Conservation (phyloP, 64 coral and sea anemone genomes). For the Pocillopora damicornis region DNA sequence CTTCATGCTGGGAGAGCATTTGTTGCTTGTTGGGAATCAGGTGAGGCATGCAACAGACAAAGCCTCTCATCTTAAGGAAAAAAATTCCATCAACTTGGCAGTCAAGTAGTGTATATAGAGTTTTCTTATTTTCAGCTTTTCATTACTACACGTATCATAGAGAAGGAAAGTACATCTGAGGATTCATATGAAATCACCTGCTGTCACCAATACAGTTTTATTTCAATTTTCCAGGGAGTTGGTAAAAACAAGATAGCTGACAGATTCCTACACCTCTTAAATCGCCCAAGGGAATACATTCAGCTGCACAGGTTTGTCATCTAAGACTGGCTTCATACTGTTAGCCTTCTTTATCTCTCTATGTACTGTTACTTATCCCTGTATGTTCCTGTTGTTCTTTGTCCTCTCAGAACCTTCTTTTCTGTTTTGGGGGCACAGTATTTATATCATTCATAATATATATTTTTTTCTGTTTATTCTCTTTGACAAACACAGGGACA, state of each 20-base stretch:
- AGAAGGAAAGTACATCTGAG: too few species aligned
- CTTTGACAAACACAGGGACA: constrained; percentile 63
- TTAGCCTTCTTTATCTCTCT: too few species aligned
- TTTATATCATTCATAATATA: too few species aligned
- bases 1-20: constrained; percentile 89
- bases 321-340: neutral
- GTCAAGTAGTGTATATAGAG: too few species aligned
- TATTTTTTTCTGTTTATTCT: neutral
- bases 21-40: constrained; percentile 97
- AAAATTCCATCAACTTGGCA: neutral
- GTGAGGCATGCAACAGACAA: constrained; percentile 16
- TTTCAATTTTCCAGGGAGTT: constrained; percentile 60
- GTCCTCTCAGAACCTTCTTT: too few species aligned
- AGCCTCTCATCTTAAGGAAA: neutral
- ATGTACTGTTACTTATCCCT: too few species aligned
- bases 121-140: too few species aligned
- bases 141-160: too few species aligned
- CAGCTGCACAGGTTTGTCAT: constrained; percentile 81
- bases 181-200: too few species aligned
- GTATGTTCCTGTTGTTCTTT: too few species aligned
- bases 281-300: constrained; percentile 93
- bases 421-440: too few species aligned
- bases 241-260: constrained; percentile 99
- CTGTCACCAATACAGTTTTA: neutral
- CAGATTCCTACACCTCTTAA: constrained; percentile 90